Percentiles rank a stretch among this genome's conserved stretches.
Evolutionary conservation across 2,888 invertebrate genomes (phyloP).

Genomic region (Perizoma flavofasciatum): DNA sequence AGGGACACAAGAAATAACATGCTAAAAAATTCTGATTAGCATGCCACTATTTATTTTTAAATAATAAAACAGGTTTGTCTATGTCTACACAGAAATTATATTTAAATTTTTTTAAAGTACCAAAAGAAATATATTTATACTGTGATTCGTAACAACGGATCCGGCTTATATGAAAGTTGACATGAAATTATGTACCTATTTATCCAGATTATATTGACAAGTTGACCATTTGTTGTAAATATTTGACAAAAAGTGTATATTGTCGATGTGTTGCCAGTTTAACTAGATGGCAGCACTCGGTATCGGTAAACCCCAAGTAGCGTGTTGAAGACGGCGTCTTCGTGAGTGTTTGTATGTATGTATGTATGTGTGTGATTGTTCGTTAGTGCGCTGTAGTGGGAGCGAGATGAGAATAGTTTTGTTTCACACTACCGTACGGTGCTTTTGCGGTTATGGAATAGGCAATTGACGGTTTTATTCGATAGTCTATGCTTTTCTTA

Average conservation of each 20-base stretch:
- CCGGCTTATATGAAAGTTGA: constrained; percentile 21
- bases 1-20: constrained; percentile 2
- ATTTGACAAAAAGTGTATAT: constrained; percentile 27
- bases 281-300: constrained; percentile 35
- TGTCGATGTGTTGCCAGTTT: constrained; percentile 28
- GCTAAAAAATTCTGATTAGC: neutral
- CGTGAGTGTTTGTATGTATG: constrained; percentile 35
- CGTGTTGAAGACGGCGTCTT: constrained; percentile 39
- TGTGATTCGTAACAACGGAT: constrained; percentile 22
- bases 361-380: constrained; percentile 34
- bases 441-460: constrained; percentile 13
- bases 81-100: constrained; percentile 6
- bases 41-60: neutral
- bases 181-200: constrained; percentile 16
- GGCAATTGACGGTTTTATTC: constrained; percentile 10
- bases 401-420: constrained; percentile 7
- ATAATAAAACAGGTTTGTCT: neutral
- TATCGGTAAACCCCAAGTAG: constrained; percentile 68
- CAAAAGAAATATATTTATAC: constrained; percentile 22
- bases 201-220: constrained; percentile 30
- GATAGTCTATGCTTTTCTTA: constrained; percentile 15
- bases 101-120: constrained; percentile 15
- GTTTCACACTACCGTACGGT: constrained; percentile 19
- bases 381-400: constrained; percentile 26
- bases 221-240: constrained; percentile 42